Conservation (phyloP, 2,797 vertebrate genomes). For the Pseudochirops cupreus region DNA sequence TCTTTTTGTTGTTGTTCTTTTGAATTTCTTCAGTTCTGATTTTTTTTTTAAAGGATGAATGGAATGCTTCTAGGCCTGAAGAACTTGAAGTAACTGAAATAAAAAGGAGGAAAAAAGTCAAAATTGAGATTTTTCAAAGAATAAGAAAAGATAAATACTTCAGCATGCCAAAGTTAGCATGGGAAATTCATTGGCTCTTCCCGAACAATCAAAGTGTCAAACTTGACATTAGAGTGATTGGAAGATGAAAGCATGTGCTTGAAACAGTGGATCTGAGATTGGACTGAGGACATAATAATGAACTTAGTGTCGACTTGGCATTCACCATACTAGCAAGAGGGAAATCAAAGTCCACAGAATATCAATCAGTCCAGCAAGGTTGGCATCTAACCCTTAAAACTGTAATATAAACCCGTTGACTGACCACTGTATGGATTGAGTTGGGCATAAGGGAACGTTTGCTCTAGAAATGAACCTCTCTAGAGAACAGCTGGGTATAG, state of each 20-base stretch:
- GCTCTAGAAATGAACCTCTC: neutral
- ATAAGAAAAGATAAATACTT: neutral
- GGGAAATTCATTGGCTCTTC: slow-evolving; percentile 1
- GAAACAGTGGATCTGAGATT: neutral
- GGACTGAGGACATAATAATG: neutral
- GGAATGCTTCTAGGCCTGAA: neutral
- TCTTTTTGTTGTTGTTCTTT: slow-evolving; percentile 29
- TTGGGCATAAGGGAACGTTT: neutral
- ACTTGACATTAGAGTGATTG: neutral
- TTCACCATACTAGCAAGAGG: neutral
- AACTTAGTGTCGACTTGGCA: neutral
- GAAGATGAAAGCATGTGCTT: neutral
- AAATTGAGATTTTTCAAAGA: neutral
- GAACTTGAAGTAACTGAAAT: slow-evolving; percentile 29
- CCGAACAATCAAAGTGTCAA: neutral
- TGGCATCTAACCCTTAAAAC: neutral
- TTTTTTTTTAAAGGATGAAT: neutral
- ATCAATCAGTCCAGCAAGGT: neutral
- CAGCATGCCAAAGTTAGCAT: neutral
- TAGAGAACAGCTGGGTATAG: neutral
- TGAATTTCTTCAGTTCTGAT: slow-evolving; percentile 1
- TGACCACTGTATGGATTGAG: neutral
- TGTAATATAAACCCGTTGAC: neutral
- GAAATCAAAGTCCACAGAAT: neutral
- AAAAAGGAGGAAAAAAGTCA: neutral